Percentiles rank a stretch among this genome's conserved stretches.
Conservation (phyloP, 1,140 invertebrate species). For the Drosophila obscura region DNA sequence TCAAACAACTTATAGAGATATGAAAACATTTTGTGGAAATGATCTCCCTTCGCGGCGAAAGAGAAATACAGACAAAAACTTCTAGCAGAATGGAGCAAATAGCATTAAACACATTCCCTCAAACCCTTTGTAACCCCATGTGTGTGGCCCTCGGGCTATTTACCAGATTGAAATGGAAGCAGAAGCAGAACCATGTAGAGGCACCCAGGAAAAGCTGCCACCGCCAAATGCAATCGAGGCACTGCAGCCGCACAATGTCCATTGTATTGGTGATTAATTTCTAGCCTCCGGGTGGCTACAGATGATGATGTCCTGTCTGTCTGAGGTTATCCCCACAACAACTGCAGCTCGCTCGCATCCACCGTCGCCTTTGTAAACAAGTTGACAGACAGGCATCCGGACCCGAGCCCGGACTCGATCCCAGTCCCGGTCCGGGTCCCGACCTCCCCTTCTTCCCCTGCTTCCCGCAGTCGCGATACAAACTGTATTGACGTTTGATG, state of each 20-base stretch:
- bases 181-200: conserved; percentile 13
- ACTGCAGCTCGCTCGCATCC: conserved; percentile 27
- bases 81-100: conserved; percentile 42
- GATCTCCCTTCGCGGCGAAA: conserved; percentile 1
- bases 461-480: conserved; percentile 19
- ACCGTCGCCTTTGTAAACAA: conserved; percentile 67
- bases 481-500: conserved; percentile 75
- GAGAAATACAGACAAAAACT: conserved; percentile 16
- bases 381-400: conserved; percentile 70
- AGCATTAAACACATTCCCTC: conserved; percentile 68
- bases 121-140: conserved; percentile 28
- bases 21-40: not conserved
- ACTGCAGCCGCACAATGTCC: conserved; percentile 71
- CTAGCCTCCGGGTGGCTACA: conserved; percentile 61
- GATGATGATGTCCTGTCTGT: conserved; percentile 37
- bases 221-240: conserved; percentile 42
- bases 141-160: conserved; percentile 60
- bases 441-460: not conserved
- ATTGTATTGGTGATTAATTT: conserved; percentile 81
- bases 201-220: conserved; percentile 58
- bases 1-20: not conserved
- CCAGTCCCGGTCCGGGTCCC: not conserved
- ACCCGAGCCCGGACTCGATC: too few species aligned
- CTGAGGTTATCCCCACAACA: conserved; percentile 18
- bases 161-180: conserved; percentile 42